Evolutionary conservation across 2,888 invertebrate species (phyloP).

Genomic region (Strigamia transsilvanica): DNA sequence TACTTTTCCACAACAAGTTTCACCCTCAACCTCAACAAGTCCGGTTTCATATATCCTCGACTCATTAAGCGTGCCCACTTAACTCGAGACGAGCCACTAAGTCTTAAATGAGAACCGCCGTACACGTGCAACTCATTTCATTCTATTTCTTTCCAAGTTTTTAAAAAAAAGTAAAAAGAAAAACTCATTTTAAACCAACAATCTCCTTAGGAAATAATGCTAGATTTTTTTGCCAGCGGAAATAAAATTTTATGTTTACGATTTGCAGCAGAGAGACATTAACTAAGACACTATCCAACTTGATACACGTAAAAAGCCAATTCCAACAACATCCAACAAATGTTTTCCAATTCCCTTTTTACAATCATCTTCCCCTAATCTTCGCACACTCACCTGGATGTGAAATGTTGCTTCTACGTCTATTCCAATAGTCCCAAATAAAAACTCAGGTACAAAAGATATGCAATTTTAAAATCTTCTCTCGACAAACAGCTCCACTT

Average conservation of each 20-base stretch:
- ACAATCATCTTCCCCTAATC: conserved; percentile 6
- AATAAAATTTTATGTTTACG: conserved; percentile 20
- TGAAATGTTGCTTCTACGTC: neutral
- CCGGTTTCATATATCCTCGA: neutral
- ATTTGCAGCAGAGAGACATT: neutral
- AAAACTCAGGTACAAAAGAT: neutral
- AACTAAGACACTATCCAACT: neutral
- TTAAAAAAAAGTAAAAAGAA: neutral
- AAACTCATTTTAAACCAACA: neutral
- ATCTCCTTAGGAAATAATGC: neutral
- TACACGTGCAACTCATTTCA: neutral
- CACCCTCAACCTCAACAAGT: conserved; percentile 15
- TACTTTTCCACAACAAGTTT: neutral
- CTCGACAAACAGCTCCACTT: neutral
- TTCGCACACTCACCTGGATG: conserved; percentile 1
- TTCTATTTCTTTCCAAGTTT: neutral
- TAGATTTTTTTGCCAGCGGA: neutral
- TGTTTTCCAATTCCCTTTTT: neutral
- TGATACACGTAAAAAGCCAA: neutral
- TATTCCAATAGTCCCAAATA: neutral
- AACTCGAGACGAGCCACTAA: neutral
- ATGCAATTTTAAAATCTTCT: conserved; percentile 4
- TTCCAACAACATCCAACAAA: neutral
- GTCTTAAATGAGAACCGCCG: neutral
- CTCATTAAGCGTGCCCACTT: neutral